phyloP scores from a whole-genome alignment of 2,888 invertebrate genomes.

The Oscheius onirici region DNA sequence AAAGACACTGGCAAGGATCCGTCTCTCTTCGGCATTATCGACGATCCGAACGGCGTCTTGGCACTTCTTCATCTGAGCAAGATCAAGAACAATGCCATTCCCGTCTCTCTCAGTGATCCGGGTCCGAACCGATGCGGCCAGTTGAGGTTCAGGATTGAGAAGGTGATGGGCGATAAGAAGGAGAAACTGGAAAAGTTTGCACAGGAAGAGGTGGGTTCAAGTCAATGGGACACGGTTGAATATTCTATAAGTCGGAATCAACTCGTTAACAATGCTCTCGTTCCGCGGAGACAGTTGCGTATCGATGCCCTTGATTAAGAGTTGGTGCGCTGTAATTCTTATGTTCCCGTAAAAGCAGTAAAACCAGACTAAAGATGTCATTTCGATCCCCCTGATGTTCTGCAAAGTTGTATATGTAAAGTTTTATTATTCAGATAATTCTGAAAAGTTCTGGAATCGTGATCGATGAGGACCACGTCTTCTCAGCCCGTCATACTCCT shows the following conservation, averaged over 20 bases:
- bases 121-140: conserved; percentile 7
- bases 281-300: too few relatives aligned
- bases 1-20: too few relatives aligned
- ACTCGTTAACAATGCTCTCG: too few relatives aligned
- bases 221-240: too few relatives aligned
- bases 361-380: too few relatives aligned
- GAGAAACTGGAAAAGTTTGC: not conserved
- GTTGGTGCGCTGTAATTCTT: too few relatives aligned
- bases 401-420: too few relatives aligned
- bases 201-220: not conserved
- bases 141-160: not conserved
- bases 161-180: conserved; percentile 4
- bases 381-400: too few relatives aligned
- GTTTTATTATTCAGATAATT: not conserved
- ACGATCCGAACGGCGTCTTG: conserved; percentile 11
- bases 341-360: too few relatives aligned
- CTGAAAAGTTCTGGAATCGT: not conserved
- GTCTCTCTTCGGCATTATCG: not conserved
- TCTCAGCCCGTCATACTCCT: not conserved
- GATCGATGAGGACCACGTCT: not conserved
- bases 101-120: not conserved
- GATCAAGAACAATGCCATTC: not conserved
- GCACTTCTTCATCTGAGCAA: conserved; percentile 1
- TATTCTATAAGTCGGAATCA: too few relatives aligned
- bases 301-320: too few relatives aligned